A percentile compares a stretch with the other conserved stretches of the same genome.
phyloP scores from a whole-genome alignment of 1,140 invertebrate genomes.

The Leptoteleia sp. region DNA sequence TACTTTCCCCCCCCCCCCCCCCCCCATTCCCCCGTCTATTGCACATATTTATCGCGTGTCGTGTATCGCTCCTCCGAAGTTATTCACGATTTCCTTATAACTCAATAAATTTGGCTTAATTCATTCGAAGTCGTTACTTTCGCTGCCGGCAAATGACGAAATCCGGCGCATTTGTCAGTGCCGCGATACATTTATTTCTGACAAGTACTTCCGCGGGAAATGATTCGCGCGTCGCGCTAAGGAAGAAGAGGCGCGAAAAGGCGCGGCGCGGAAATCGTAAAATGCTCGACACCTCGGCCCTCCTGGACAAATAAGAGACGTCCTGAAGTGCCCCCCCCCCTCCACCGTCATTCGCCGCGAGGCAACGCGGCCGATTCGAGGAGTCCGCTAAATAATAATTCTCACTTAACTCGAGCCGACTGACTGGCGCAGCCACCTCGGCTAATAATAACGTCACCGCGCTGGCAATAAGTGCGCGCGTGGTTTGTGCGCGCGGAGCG shows the following conservation, averaged over 20 bases:
- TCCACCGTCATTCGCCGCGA: constrained; percentile 32
- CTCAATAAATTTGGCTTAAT: constrained; percentile 48
- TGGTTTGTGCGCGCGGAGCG: constrained; percentile 25
- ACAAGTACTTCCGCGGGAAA: constrained; percentile 55
- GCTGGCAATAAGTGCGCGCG: constrained; percentile 27
- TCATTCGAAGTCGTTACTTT: constrained; percentile 32
- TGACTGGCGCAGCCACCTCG: constrained; percentile 77
- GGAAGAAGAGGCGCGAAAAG: constrained; percentile 52
- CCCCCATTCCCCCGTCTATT: no score
- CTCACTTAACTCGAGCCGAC: constrained; percentile 80
- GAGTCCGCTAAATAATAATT: constrained; percentile 80
- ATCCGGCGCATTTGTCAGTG: constrained; percentile 31
- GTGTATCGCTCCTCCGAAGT: no score
- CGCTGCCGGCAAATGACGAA: constrained; percentile 15
- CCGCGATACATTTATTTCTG: constrained; percentile 44
- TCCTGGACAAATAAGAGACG: constrained; percentile 80
- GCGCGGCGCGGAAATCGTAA: constrained; percentile 77
- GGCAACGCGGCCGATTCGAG: constrained; percentile 36
- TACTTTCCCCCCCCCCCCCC: no score
- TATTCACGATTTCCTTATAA: constrained; percentile 53
- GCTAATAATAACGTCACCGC: constrained; percentile 81
- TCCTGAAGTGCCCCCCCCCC: constrained; percentile 43
- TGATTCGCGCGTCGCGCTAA: constrained; percentile 38
- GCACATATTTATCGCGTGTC: no score
- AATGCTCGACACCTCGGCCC: constrained; percentile 77